Conservation (phyloP, 2,797 vertebrate genomes). For the Melanotaenia nigrans region DNA sequence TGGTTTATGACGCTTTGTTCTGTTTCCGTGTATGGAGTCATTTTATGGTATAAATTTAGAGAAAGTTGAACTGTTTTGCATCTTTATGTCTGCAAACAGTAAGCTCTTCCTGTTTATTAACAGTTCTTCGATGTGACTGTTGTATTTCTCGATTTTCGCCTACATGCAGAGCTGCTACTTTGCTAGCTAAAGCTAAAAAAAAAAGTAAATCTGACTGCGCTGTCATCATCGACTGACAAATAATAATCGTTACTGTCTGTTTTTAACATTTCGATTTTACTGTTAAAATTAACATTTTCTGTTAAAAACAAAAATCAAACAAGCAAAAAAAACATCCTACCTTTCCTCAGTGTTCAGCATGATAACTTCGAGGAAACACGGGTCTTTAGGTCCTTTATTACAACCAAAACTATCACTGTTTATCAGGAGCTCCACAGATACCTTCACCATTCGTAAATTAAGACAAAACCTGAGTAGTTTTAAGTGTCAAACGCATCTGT, state of each 20-base stretch:
- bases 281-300: background rate
- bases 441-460: slow-evolving; percentile 73
- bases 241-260: background rate
- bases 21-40: background rate
- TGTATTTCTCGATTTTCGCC: background rate
- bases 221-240: background rate
- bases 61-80: background rate
- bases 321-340: slow-evolving; percentile 64
- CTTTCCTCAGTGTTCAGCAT: slow-evolving; percentile 84
- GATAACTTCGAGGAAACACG: slow-evolving; percentile 56
- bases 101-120: background rate
- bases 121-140: background rate
- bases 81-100: background rate
- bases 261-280: background rate
- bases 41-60: background rate
- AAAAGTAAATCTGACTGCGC: background rate
- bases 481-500: background rate
- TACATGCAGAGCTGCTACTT: background rate
- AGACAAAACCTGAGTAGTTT: background rate
- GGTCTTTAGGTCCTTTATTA: slow-evolving; percentile 63
- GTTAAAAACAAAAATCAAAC: background rate
- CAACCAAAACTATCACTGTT: slow-evolving; percentile 72
- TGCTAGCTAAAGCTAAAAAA: background rate
- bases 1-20: no score
- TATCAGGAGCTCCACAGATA: slow-evolving; percentile 70